Base-by-base conservation (phyloP, 2,888 invertebrate species). In the Hemicrepidius hirtus region DNA sequence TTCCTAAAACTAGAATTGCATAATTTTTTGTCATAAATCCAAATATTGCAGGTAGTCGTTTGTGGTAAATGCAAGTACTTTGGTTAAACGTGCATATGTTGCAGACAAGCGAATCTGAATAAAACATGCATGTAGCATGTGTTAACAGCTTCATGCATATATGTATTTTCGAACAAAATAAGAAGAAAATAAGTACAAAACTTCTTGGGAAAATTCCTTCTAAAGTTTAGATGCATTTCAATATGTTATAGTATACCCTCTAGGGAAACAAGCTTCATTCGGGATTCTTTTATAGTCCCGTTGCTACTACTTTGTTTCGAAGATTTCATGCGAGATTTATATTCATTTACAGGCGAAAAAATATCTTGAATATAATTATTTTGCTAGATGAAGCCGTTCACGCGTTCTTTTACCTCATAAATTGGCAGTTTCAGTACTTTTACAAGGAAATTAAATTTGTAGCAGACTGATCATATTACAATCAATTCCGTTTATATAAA, bases 121-220 rank as follows among this genome's bases (percentile, higher is more conserved):
- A 72, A 72, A 68, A 62, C 57, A 72, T 68, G 64, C 64, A 72
- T 67, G 72, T 69, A 73, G 64, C 73, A 73, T 73, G 73, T 73
- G 73, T 73, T 73, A 73, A 73, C 73, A 73, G 59, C 68, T 69
- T 73, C 69, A 73, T 73, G 66, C 65, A 73, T 73, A 69, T 73
- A 73, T 73, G 68, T 57, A 73, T 73, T 73, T 68, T 60, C 50
- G 28, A 50, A 32, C 49, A 69, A 69, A 73, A 71, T 53, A 57
- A 66, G 67, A 66, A 71, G 28, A 46, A 68, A 64, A 49, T 44
- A 63, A 64, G 64, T 60, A 69, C 65, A 66, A 68, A 73, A 73
- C 68, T 69, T 69, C 59, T 28, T 65, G 57, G 55, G 68, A 69
- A 68, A 73, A 68, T 49, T 65, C 73, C 46, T 64, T 50, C 46